Evolutionary conservation across 2,113 vertebrate genomes (phyloP).

Genomic region (Macquaria australasica): DNA sequence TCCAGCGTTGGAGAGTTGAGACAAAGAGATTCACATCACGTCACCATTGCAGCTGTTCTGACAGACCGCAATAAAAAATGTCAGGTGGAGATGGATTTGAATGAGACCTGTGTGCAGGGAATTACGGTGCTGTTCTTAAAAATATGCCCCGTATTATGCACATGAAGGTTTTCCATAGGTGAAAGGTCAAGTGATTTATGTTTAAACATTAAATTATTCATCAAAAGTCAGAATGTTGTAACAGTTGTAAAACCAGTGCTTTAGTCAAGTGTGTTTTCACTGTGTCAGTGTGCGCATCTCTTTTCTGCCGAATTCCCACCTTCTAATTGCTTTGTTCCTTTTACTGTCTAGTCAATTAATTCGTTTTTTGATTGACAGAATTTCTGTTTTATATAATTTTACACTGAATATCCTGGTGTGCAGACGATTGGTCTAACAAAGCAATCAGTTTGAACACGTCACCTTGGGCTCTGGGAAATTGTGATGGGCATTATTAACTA

Average conservation of each 20-base stretch:
- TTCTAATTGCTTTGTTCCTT: not conserved
- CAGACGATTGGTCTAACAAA: not conserved
- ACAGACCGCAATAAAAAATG: not conserved
- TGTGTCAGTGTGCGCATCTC: not conserved
- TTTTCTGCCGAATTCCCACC: not conserved
- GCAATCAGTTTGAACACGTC: not conserved
- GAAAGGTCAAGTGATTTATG: not conserved
- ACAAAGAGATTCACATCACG: conserved; percentile 64
- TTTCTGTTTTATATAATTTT: not conserved
- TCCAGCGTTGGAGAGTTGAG: conserved; percentile 5
- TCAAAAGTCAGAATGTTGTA: not conserved
- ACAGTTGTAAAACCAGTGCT: not conserved
- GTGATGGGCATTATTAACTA: not conserved
- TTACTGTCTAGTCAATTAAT: not conserved
- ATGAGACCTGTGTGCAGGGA: not conserved
- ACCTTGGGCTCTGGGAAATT: not conserved
- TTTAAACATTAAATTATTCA: not conserved
- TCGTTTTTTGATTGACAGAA: not conserved
- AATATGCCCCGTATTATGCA: not conserved
- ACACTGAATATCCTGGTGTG: not conserved
- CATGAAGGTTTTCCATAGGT: not conserved
- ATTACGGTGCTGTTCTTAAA: not conserved
- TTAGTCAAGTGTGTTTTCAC: not conserved
- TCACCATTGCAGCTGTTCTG: conserved; percentile 58
- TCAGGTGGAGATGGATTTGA: conserved; percentile 8